Evolutionary conservation across 2,797 vertebrate species (phyloP).

Genomic region (Gambelia wislizenii): DNA sequence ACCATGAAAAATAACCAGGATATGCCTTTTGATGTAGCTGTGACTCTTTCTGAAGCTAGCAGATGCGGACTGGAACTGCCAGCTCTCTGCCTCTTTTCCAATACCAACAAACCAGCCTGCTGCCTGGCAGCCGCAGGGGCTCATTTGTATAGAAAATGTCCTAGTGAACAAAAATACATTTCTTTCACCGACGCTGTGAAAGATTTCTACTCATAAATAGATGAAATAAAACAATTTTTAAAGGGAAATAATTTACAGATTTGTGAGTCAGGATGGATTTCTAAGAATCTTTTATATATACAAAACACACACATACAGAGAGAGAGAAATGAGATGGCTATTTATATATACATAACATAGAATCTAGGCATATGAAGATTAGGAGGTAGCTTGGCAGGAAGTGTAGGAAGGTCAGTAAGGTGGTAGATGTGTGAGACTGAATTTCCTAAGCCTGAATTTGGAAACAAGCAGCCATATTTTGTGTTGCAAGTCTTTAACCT

Average conservation of each 20-base stretch:
- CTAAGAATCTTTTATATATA: slow-evolving; percentile 19
- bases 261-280: slow-evolving; percentile 19
- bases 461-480: not conserved
- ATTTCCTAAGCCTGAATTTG: not conserved
- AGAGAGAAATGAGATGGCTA: not conserved
- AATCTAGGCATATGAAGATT: not conserved
- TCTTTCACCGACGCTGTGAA: slow-evolving; percentile 41
- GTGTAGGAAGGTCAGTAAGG: not conserved
- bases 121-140: slow-evolving; percentile 70
- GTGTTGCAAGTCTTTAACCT: not conserved
- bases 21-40: slow-evolving; percentile 70
- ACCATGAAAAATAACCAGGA: slow-evolving; percentile 73
- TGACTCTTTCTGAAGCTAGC: slow-evolving; percentile 69
- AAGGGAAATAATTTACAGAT: slow-evolving; percentile 20
- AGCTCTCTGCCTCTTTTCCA: slow-evolving; percentile 67
- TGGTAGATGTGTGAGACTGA: too few species aligned
- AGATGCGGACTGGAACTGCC: slow-evolving; percentile 72
- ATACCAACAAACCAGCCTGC: slow-evolving; percentile 72
- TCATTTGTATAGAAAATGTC: slow-evolving; percentile 55
- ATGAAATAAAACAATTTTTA: slow-evolving; percentile 6
- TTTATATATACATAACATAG: not conserved
- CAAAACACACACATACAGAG: not conserved
- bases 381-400: not conserved
- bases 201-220: slow-evolving; percentile 52
- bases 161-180: slow-evolving; percentile 44